phyloP scores from a whole-genome alignment of 2,113 vertebrate genomes.

The Pteruthius melanotis region DNA sequence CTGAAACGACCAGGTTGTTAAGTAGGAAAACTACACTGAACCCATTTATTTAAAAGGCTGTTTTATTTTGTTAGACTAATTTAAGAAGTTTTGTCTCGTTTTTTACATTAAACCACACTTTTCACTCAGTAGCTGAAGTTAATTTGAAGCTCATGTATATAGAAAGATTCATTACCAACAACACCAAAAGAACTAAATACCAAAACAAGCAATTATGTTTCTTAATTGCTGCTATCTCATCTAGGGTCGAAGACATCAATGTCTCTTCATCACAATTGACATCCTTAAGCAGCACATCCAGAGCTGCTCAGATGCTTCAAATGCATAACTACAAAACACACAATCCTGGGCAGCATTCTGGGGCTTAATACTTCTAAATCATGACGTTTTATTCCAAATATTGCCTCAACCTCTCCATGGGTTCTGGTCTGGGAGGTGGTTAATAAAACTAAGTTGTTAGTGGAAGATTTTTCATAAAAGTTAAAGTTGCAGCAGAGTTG shows the following conservation, averaged over 20 bases:
- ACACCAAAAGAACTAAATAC: neutral
- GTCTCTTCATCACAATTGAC: neutral
- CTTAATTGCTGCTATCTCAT: neutral
- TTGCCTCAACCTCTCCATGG: neutral
- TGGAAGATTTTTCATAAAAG: neutral
- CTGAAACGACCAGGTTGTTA: neutral
- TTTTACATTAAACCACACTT: neutral
- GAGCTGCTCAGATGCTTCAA: neutral
- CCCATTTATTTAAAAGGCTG: neutral
- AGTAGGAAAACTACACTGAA: neutral
- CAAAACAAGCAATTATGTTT: neutral
- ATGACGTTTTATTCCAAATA: fast-evolving
- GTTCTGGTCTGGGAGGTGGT: neutral
- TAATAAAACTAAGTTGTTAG: neutral
- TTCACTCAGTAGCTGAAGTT: neutral
- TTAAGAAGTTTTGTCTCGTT: neutral
- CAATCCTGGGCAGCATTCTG: neutral
- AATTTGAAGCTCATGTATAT: neutral
- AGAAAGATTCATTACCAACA: neutral
- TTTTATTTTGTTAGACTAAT: neutral
- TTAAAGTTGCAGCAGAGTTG: neutral
- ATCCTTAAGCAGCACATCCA: neutral
- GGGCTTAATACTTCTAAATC: neutral
- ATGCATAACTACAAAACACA: neutral
- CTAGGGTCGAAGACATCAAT: neutral